phyloP scores from a whole-genome alignment of 2,888 invertebrate genomes.

The Chalcosyrphus nemorum region DNA sequence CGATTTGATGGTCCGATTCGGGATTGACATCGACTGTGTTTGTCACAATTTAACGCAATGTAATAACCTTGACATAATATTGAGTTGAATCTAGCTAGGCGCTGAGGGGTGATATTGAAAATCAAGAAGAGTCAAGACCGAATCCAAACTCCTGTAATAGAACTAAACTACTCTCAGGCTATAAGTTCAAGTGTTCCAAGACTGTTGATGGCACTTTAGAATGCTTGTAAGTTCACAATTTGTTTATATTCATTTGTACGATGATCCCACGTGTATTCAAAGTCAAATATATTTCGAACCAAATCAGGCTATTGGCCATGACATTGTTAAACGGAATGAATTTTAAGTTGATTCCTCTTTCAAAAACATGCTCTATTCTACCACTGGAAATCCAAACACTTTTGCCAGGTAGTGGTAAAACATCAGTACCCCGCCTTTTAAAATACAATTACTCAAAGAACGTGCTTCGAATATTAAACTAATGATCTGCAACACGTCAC shows the following conservation, averaged over 20 bases:
- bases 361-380: not conserved
- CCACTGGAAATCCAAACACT: not conserved
- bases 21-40: too few species aligned
- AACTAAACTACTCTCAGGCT: too few species aligned
- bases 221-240: too few species aligned
- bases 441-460: slow-evolving; percentile 24
- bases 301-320: slow-evolving; percentile 10
- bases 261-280: not conserved
- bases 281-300: not conserved
- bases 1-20: too few species aligned
- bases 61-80: too few species aligned
- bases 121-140: too few species aligned
- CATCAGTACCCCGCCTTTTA: slow-evolving; percentile 13
- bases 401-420: slow-evolving; percentile 7
- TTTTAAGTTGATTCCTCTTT: slow-evolving; percentile 9
- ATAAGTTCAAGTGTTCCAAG: too few species aligned
- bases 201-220: too few species aligned
- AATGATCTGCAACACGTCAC: not conserved
- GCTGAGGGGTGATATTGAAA: too few species aligned
- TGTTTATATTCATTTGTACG: not conserved
- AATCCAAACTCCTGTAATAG: too few species aligned
- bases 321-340: slow-evolving; percentile 9
- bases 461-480: slow-evolving; percentile 31
- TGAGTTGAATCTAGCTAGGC: too few species aligned
- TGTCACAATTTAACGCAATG: too few species aligned